Percentiles rank a stretch among this genome's conserved stretches.
These are phyloP conservation scores for Athene noctua DNA, from an alignment of 2,113 vertebrate species.

Conservation along the genomic window DNA sequence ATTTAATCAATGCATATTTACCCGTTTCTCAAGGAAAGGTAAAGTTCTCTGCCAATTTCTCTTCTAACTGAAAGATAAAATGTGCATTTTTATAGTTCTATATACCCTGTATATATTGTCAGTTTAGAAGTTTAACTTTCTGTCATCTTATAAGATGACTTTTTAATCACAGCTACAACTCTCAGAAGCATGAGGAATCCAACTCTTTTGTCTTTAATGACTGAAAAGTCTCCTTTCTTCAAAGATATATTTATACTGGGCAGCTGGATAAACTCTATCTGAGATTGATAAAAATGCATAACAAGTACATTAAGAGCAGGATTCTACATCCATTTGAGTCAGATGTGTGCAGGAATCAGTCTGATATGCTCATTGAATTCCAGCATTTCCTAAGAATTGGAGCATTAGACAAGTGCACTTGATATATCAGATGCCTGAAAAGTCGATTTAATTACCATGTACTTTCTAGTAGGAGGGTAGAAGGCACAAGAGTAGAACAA, in stretches of 20 bases:
- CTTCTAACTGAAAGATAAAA: not conserved
- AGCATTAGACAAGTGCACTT: not conserved
- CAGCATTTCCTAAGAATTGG: not conserved
- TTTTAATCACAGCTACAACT: not conserved
- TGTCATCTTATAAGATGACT: not conserved
- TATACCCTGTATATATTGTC: not conserved
- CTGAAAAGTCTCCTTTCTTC: not conserved
- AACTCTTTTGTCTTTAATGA: not conserved
- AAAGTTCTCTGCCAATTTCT: not conserved
- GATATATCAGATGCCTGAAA: not conserved
- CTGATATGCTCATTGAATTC: rapidly evolving
- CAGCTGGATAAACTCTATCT: not conserved
- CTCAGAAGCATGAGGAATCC: not conserved
- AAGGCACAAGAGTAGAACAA: not conserved
- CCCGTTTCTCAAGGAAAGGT: not conserved
- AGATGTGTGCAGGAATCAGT: not conserved
- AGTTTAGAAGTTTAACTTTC: not conserved
- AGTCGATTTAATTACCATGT: not conserved
- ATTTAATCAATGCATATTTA: not conserved
- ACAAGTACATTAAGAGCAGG: not conserved
- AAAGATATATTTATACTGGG: not conserved
- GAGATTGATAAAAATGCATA: not conserved
- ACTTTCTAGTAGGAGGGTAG: not conserved
- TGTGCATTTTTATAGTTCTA: not conserved
- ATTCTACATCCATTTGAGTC: not conserved